Evolutionary conservation across 2,797 vertebrate genomes (phyloP), one percentile per base, ranked within the genome.

Genomic region (Channa striata): DNA sequence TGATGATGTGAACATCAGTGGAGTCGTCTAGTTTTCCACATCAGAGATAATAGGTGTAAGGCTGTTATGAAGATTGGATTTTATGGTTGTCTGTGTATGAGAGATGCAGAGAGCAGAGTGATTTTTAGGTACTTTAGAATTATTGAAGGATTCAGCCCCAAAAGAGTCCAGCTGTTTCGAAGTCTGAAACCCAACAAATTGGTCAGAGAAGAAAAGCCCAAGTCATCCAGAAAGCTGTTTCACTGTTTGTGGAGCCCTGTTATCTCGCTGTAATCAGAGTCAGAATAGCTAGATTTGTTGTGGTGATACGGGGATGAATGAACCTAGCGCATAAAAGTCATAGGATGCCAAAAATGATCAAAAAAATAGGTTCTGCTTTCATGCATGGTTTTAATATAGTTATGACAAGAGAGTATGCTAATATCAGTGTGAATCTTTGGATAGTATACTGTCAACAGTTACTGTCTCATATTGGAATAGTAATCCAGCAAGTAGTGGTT

Each of bases 1-100:
- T 48, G 75, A 72, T 78, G 56, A 85, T 78, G 80, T 70, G 79
- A 51, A 52, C 72, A 54, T 78, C 57, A 56, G 51, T 59, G 62
- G 61, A 74, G 72, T 64, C 67, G 65, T 80, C 65, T 71, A 47
- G 58, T 77, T 60, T 78, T 82, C 54, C 79, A 84, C 82, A 61
- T 72, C 72, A 72, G 54, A 70, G 82, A 78, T 85, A 78, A 77
- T 57, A 66, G 65, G 74, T 68, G 64, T 37, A 25, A 65, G 68
- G 68, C 70, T 58, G 51, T 72, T 66, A 74, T 77, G 80, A 72
- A 75, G 72, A 79, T 70, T 74, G 64, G 50, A 75, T 83, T 70
- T 65, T 14, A 25, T 16, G 49, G 49, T 56, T 17, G 58, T 72
- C 43, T 57, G 36, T 48, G 34, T 21, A 13, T 0, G 6, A 40